Evolutionary conservation across 2,888 invertebrate genomes (phyloP).

Genomic region (Melieria picta): DNA sequence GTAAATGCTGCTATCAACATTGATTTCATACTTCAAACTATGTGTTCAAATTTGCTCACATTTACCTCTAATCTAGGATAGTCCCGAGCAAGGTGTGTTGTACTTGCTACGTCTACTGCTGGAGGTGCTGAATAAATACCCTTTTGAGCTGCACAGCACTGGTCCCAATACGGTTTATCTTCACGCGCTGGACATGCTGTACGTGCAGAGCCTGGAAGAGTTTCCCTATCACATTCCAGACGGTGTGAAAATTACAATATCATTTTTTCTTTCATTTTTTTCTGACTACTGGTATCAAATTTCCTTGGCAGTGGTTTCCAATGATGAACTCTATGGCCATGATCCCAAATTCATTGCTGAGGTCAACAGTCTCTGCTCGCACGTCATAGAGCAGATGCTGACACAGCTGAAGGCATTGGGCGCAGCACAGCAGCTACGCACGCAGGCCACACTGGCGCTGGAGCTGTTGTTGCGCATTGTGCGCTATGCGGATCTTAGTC

Average conservation of each 20-base stretch:
- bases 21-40: background rate
- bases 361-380: conserved; percentile 79
- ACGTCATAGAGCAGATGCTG: conserved; percentile 81
- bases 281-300: conserved; percentile 5
- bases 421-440: conserved; percentile 72
- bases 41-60: background rate
- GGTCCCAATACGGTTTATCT: conserved; percentile 77
- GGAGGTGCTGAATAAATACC: conserved; percentile 80
- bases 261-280: conserved; percentile 50
- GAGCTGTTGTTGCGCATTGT: conserved; percentile 78
- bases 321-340: conserved; percentile 90
- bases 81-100: conserved; percentile 86
- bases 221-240: conserved; percentile 89
- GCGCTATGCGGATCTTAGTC: conserved; percentile 73
- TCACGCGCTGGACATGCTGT: conserved; percentile 80
- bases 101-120: conserved; percentile 83
- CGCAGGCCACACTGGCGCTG: conserved; percentile 78
- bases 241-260: conserved; percentile 59
- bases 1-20: conserved; percentile 66
- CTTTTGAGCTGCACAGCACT: conserved; percentile 76
- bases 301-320: conserved; percentile 79
- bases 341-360: conserved; percentile 87
- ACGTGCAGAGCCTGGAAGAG: conserved; percentile 80
- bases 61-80: conserved; percentile 71
- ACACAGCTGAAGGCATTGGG: conserved; percentile 76